Base-by-base conservation (phyloP, 2,113 vertebrate genomes). In the Pampusana beccarii region DNA sequence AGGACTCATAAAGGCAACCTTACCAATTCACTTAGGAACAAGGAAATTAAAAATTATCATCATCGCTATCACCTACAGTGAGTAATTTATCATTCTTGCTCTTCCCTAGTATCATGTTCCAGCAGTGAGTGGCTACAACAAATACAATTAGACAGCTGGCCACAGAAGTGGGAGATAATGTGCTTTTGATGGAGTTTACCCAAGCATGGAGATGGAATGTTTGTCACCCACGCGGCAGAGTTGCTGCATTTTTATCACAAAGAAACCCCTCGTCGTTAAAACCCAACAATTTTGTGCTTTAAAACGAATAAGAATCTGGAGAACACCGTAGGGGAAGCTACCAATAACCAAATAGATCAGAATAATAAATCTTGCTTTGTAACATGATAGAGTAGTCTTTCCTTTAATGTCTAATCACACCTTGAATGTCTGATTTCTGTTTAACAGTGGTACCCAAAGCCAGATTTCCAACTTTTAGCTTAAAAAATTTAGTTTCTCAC, bases 21-120 rank as follows among this genome's bases (percentile, higher is more conserved):
- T 84, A 80, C 96, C 97, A 94, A 95, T 94, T 98, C 98, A 98
- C 97, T 97, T 75, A 48, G 92, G 96, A 98, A 95, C 97, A 97
- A 98, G 98, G 97, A 99, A 99, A 99, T 99, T 99, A 99, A 99
- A 99, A 99, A 99, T 99, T 98, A 99, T 99, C 98, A 98, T 97
- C 98, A 98, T 97, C 93, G 92, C 98, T 98, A 99, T 99, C 98
- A 99, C 98, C 98, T 98, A 97, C 98, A 98, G 98, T 98, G 98
- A 99, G 98, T 97, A 98, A 99, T 99, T 99, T 98, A 99, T 99
- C 99, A 99, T 99, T 98, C 97, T 88, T 98, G 98, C 97, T 97
- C 98, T 97, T 98, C 98, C 95, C 96, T 92, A 98, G 98, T 98
- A 98, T 98, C 98, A 93, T 98, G 98, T 98, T 98, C 98, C 98